Percentiles rank a stretch among this genome's conserved stretches.
These are phyloP conservation scores for Nysson spinosus DNA, from an alignment of 2,888 invertebrate genomes.

Conservation along the genomic window DNA sequence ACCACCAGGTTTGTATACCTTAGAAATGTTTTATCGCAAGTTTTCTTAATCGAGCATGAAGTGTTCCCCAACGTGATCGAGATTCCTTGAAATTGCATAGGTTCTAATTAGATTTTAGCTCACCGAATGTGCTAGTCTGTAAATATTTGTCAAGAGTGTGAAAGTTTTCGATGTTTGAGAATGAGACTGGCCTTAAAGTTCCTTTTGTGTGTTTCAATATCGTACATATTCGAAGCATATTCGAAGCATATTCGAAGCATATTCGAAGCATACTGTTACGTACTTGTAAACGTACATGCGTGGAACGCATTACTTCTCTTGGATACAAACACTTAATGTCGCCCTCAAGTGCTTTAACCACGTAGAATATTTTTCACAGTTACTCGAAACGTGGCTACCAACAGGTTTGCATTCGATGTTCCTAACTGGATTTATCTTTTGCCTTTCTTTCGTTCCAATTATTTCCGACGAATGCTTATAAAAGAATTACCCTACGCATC, in stretches of 20 bases:
- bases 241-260: neutral
- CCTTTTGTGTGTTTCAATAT: neutral
- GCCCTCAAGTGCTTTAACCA: no score
- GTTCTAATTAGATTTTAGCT: neutral
- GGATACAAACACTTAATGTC: no score
- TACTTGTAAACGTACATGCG: no score
- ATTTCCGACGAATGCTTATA: no score
- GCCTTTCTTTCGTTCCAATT: neutral
- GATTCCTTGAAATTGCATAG: neutral
- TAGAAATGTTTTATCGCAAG: neutral
- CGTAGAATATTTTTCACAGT: constrained; percentile 8
- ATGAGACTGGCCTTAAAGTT: neutral
- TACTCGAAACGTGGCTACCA: constrained; percentile 1
- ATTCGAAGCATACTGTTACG: neutral
- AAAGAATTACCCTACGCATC: no score
- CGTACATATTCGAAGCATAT: neutral
- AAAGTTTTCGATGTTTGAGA: neutral
- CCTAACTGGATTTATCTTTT: neutral
- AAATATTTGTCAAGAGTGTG: neutral
- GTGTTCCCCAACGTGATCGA: constrained; percentile 2
- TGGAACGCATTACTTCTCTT: no score
- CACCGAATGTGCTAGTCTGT: neutral
- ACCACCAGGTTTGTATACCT: constrained; percentile 72
- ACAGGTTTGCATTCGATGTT: neutral
- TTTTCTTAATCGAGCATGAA: neutral